Evolutionary conservation across 2,797 vertebrate species (phyloP), one percentile per base, ranked within the genome.

Genomic region (Enteromius argenteus): DNA sequence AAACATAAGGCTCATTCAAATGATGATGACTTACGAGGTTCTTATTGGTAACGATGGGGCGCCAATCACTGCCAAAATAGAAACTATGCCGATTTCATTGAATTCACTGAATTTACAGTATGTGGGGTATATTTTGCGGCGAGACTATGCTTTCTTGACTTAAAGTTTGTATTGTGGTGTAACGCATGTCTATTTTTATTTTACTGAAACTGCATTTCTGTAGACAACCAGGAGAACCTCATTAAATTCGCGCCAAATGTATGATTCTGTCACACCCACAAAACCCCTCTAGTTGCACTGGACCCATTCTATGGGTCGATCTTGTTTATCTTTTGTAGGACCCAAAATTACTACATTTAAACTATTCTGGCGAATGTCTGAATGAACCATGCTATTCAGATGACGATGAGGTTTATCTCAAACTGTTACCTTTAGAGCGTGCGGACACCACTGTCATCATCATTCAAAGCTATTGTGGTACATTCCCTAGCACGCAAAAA

Each of bases 301-400:
- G 21, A 37, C 68, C 67, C 23, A 27, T 44, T 79, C 69, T 73
- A 81, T 3, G 66, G 14, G 53, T 78, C 35, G n/a, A 53, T 69
- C 79, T 76, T 71, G 67, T 62, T 51, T 39, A 51, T 76, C 56
- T 37, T 83, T 79, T 68, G 42, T 56, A 82, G 67, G 42, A 46
- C 51, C 76, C 56, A 74, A 80, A 85, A 86, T 84, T 53, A 78
- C 73, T 68, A 86, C 79, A 88, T 74, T 88, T 83, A 76, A 72
- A 69, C 73, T 79, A 46, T 78, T 74, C 42, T 75, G 76, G 83
- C 66, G 32, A 67, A 73, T n/a, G 76, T 66, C 39, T 81, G 53
- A 64, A 74, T 81, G 79, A 67, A 69, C 53, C 53, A 68, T 62
- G 62, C 62, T 86, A 75, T 80, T 76, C 62, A 53, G 81, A 86